Evolutionary conservation across 2,113 vertebrate genomes (phyloP), one percentile per base, ranked within the genome.

Genomic region (Phylloscopus whistleri): DNA sequence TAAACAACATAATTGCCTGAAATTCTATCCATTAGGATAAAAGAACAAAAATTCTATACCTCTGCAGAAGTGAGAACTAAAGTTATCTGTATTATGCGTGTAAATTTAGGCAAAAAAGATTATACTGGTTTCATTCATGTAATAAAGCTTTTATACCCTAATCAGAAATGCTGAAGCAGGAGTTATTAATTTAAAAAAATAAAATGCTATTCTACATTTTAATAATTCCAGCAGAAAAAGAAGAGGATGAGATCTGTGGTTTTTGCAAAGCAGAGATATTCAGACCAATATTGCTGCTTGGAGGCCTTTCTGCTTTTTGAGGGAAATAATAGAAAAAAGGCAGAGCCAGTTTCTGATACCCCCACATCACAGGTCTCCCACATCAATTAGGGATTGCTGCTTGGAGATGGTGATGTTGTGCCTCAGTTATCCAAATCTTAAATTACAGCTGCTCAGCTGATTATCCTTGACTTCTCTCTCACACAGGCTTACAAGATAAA

Each of bases 1-100:
- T 49, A 82, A 94, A 87, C 62, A 84, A 58, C 31, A 81, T 82
- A 95, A 94, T 96, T 95, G 37, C 66, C 44, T 93, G 87, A 93
- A 94, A 92, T 84, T 91, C 53, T 91, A 37, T 76, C 78, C 33
- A 28, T 91, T 89, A 66, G 9, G 20, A 76, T 46, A 91, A 93
- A 80, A 33, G 14, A 91, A 88, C 37, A 87, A 87, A 72, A 87
- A 83, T 85, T 91, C 70, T 79, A 37, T 80, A 85, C 46, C 28
- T 88, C 37, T 90, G 74, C 58, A 94, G 62, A 92, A 93, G 49
- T 19, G 56, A 17, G 49, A 87, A 76, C 33, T 39, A 76, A 95
- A 89, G 5, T 49, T 39, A 58, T 72, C 39, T 49, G n/a, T 83
- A 76, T 79, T 80, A 37, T 24, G 28, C 27, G 53, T 69, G 28